phyloP scores from a whole-genome alignment of 2,113 vertebrate genomes.

The Ptilorrhoa leucosticta region DNA sequence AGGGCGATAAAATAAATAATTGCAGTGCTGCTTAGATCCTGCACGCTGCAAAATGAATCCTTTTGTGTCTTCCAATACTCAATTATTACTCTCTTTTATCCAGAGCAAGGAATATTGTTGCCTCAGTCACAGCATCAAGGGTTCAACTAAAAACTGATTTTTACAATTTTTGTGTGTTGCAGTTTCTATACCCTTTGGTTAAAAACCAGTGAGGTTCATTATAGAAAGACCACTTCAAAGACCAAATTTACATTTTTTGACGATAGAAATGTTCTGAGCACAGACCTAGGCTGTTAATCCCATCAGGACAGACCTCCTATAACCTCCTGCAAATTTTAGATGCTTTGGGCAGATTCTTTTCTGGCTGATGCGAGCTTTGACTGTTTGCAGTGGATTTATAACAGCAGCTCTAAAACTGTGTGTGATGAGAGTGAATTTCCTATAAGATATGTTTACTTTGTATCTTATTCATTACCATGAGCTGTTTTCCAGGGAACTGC shows the following conservation, averaged over 20 bases:
- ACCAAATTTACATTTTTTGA: background rate
- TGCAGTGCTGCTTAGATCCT: background rate
- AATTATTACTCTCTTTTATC: background rate
- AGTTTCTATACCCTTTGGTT: constrained; percentile 3
- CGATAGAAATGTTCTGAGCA: background rate
- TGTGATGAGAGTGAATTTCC: background rate
- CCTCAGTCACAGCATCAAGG: background rate
- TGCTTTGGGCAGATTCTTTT: background rate
- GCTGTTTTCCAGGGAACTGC: background rate
- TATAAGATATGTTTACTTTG: background rate
- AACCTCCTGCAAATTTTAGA: background rate
- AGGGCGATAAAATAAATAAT: background rate
- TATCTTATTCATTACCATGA: background rate
- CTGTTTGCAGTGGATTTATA: background rate
- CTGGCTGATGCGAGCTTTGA: background rate
- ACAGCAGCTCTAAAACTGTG: background rate
- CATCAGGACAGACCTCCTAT: background rate
- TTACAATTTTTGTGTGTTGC: background rate
- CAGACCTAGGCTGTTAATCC: background rate
- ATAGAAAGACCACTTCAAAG: background rate
- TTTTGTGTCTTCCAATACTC: background rate
- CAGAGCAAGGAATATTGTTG: background rate
- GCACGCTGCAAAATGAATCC: background rate
- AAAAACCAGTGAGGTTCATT: background rate
- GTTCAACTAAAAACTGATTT: background rate